A percentile compares a stretch with the other conserved stretches of the same genome.
These are phyloP conservation scores for human (Homo sapiens) DNA, from an alignment of 2,113 vertebrate species.

Conservation along the genomic window GRCh38 chr4:152949501-152950000, in stretches of 20 bases:
- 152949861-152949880: background rate
- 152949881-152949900: too few relatives aligned
- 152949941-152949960: background rate
- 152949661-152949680: too few relatives aligned
- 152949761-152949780: background rate
- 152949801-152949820: background rate
- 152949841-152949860: background rate
- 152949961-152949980: background rate
- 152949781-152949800: background rate
- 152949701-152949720: background rate
- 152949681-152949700: background rate
- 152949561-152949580: background rate
- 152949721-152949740: background rate
- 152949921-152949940: fast-evolving
- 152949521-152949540: background rate
- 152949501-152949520: background rate
- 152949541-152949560: background rate
- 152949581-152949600: background rate
- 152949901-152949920: background rate
- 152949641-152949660: background rate
- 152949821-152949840: background rate
- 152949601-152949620: background rate
- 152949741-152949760: fast-evolving
- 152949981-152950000: background rate
- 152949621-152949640: background rate